Evolutionary conservation across 2,888 invertebrate species (phyloP).

Genomic region (Galeopsomyia nigrocyanea): DNA sequence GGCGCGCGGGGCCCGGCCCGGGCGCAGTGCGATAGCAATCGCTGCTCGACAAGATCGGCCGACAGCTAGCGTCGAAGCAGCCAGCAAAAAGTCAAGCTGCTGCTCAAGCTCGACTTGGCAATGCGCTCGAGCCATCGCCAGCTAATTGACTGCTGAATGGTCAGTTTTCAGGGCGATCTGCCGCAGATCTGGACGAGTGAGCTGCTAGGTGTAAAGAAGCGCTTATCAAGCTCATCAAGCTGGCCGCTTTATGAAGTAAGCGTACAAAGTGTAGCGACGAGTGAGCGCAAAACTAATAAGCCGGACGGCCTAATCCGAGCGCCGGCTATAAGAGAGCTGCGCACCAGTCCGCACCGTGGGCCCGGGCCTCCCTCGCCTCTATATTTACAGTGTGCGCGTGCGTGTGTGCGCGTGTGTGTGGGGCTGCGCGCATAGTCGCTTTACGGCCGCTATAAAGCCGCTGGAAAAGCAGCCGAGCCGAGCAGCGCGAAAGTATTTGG

Average conservation of each 20-base stretch:
- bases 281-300: conserved; percentile 59
- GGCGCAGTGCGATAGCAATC: conserved; percentile 41
- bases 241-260: conserved; percentile 47
- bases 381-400: conserved; percentile 19
- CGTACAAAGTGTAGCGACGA: conserved; percentile 48
- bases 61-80: background rate
- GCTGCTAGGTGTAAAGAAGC: conserved; percentile 11
- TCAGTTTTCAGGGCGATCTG: too few relatives aligned
- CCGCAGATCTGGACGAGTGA: too few relatives aligned
- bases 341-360: conserved; percentile 16
- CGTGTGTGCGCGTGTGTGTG: conserved; percentile 40
- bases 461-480: conserved; percentile 59
- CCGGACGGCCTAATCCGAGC: conserved; percentile 54
- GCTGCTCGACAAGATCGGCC: background rate
- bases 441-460: conserved; percentile 64
- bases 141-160: conserved; percentile 68
- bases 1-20: too few relatives aligned
- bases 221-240: conserved; percentile 18
- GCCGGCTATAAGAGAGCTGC: too few relatives aligned
- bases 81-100: background rate
- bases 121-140: too few relatives aligned
- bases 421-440: conserved; percentile 48
- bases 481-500: conserved; percentile 60
- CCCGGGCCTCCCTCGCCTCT: conserved; percentile 21
- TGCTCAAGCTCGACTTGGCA: too few relatives aligned